A percentile compares a stretch with the other conserved stretches of the same genome.
Conservation (phyloP, 2,888 invertebrate genomes). For the Synanthedon myopaeformis region DNA sequence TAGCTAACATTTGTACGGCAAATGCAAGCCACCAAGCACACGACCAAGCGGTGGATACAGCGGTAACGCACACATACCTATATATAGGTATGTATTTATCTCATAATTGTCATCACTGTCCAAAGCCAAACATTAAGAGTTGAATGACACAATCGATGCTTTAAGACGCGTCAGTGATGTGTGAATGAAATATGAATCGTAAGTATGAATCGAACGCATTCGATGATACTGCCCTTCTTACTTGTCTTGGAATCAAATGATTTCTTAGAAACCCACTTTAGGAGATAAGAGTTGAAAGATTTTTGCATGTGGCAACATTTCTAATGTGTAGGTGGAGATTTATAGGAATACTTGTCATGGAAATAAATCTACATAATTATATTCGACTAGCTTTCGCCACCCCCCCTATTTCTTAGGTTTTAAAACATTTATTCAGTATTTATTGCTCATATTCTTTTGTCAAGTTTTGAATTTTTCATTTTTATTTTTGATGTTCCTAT, state of each 20-base stretch:
- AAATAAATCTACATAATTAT: conserved; percentile 36
- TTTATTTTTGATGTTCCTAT: no score
- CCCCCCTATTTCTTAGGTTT: no score
- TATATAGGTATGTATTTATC: no score
- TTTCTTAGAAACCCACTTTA: conserved; percentile 40
- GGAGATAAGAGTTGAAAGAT: conserved; percentile 27
- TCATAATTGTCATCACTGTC: neutral
- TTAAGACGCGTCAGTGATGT: conserved; percentile 9
- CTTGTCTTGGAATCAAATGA: conserved; percentile 19
- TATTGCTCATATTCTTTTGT: conserved; percentile 22
- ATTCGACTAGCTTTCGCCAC: conserved; percentile 15
- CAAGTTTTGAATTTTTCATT: conserved; percentile 15
- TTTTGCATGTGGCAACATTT: conserved; percentile 19
- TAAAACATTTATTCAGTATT: no score
- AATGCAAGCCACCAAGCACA: no score
- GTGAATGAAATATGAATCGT: conserved; percentile 22
- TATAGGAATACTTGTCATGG: conserved; percentile 30
- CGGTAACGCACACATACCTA: no score
- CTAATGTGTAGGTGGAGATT: conserved; percentile 34
- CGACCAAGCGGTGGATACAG: no score
- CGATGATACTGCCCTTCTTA: conserved; percentile 29
- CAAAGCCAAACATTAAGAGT: conserved; percentile 7
- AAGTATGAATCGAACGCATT: conserved; percentile 20
- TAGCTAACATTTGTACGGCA: no score
- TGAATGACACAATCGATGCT: conserved; percentile 14